Evolutionary conservation across 2,113 vertebrate genomes (phyloP), one percentile per base, ranked within the genome.

Genomic region (Peromyscus californicus): DNA sequence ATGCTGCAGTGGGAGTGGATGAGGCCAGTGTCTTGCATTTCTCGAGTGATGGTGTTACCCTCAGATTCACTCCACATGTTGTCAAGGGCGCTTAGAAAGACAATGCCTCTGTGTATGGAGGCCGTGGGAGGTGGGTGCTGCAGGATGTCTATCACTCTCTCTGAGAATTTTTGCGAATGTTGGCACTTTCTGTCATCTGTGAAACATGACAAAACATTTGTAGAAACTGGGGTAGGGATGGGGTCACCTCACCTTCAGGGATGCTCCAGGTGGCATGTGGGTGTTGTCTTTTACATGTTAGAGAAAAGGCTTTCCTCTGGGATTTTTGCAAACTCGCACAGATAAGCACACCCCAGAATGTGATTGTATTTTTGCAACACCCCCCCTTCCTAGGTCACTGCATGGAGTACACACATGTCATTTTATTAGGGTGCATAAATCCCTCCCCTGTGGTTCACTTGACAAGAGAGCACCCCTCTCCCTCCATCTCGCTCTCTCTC

Each of bases 301-400:
- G 70, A 26, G 17, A 19, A 24, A 76, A 59, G 7, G 4, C 0
- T 57, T 54, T 45, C 8, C 8, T 48, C 4, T 26, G 51, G 63
- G 51, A 39, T 78, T 96, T 36, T 45, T 69, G 61, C 39, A 63
- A 48, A 19, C 57, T 39, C 3, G 0, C 17, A 17, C 17, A 3
- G 26, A 8, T 1, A 8, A 9, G n/a, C 12, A 19, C 26, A 24
- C 51, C 36, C 59, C 33, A 0, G 69, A n/a, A 26, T 1, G 0
- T 61, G 48, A 48, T 33, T 54, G 42, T 51, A 11, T 48, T 45
- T 42, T 61, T 59, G 75, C 48, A 85, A 5, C 26, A 16, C 59
- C 69, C 69, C 69, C 12, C 9, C 51, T 10, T 8, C 51, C 51
- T 12, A 16, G 45, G 36, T 87, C 26, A 3, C 19, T 26, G 82